Percentiles rank a stretch among this genome's conserved stretches.
Conservation (phyloP, 2,888 invertebrate species). For the Conomelus anceps region DNA sequence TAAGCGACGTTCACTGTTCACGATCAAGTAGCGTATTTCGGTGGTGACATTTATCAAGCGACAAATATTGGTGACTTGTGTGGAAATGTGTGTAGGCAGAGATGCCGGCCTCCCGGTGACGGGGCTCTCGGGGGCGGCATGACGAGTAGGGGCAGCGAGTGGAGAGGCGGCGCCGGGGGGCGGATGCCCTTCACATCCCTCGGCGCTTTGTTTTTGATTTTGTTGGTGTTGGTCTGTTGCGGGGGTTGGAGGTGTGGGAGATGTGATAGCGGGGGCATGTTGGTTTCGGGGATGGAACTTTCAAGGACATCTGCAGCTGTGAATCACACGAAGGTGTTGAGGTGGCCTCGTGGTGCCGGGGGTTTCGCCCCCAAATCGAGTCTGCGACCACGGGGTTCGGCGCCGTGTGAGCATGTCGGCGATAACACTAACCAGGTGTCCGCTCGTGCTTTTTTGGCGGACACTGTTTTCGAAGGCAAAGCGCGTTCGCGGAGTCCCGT, state of each 20-base stretch:
- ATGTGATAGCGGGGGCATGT: background rate
- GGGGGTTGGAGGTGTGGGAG: background rate
- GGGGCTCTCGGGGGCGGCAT: background rate
- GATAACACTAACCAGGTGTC: conserved; percentile 48
- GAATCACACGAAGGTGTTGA: background rate
- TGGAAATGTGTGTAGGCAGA: background rate
- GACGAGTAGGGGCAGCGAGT: background rate
- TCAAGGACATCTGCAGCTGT: background rate
- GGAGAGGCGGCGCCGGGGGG: background rate
- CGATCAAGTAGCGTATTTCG: too few species aligned
- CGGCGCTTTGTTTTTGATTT: background rate
- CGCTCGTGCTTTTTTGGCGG: conserved; percentile 56
- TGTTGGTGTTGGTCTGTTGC: background rate
- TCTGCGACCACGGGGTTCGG: background rate
- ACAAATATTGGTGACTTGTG: background rate
- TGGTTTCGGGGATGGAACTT: background rate
- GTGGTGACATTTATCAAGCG: too few species aligned
- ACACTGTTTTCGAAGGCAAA: conserved; percentile 59
- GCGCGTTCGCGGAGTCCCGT: conserved; percentile 55
- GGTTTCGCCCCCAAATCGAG: background rate
- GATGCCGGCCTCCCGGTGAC: background rate
- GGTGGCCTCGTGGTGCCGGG: background rate
- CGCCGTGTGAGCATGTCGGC: conserved; percentile 35
- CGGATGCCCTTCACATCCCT: background rate
- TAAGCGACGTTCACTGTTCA: too few species aligned